Conservation (phyloP, 53 echinoderm and acorn worm genomes). For the Pentamera pediparva region DNA sequence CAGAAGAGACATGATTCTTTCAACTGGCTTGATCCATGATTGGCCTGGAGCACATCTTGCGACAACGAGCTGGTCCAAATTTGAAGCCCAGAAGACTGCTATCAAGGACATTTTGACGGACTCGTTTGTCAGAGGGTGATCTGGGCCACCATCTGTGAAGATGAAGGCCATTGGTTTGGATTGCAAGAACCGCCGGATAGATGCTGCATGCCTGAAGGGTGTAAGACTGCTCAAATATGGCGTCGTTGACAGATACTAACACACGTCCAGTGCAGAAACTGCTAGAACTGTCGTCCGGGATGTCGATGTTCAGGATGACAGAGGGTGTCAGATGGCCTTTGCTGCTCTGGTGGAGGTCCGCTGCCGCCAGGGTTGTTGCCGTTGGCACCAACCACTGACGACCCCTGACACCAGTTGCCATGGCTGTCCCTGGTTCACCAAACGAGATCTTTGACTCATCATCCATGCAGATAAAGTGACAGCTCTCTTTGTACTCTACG, state of each 20-base stretch:
- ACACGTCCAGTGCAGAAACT: conserved; percentile 35
- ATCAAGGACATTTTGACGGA: conserved; percentile 30
- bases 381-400: conserved; percentile 3
- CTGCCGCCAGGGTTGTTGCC: conserved; percentile 19
- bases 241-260: conserved; percentile 9
- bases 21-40: too few species aligned
- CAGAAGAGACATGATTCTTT: too few species aligned
- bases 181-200: not conserved
- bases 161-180: conserved; percentile 3
- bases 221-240: conserved; percentile 37
- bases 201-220: conserved; percentile 41
- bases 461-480: conserved; percentile 6
- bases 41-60: too few species aligned
- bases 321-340: conserved; percentile 39
- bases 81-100: not conserved
- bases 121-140: conserved; percentile 18
- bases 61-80: too few species aligned
- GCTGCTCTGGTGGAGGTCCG: conserved; percentile 31
- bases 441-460: conserved; percentile 33
- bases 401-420: conserved; percentile 35
- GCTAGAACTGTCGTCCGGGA: conserved; percentile 17
- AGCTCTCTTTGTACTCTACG: not conserved
- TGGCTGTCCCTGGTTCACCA: conserved; percentile 34
- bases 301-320: not conserved
- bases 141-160: conserved; percentile 39